These are phyloP conservation scores for Glossosoma conforme DNA, from an alignment of 1,140 invertebrate species.

Conservation along the genomic window DNA sequence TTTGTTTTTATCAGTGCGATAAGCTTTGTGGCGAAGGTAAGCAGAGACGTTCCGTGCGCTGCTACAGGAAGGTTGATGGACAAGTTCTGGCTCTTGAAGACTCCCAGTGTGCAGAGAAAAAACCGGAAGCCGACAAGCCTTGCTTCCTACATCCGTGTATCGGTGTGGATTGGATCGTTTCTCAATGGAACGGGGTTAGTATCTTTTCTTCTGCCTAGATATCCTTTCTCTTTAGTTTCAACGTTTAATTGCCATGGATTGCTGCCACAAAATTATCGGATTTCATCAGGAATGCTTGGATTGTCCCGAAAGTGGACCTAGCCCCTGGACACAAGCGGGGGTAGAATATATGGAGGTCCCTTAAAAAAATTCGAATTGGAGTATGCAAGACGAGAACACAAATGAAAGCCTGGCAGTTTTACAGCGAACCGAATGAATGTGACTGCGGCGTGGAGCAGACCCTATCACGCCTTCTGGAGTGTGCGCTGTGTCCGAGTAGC, in stretches of 20 bases:
- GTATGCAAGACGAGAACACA: no score
- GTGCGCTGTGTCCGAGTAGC: no score
- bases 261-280: slow-evolving; percentile 9
- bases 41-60: slow-evolving; percentile 66
- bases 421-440: no score
- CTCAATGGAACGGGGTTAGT: slow-evolving; percentile 85
- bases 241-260: not conserved
- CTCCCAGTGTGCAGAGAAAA: slow-evolving; percentile 61
- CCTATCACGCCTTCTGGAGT: no score
- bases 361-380: no score
- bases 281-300: slow-evolving; percentile 11
- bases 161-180: slow-evolving; percentile 85
- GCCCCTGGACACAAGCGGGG: no score
- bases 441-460: no score
- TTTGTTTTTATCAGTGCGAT: slow-evolving; percentile 64
- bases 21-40: slow-evolving; percentile 82
- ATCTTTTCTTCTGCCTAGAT: no score
- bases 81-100: slow-evolving; percentile 69
- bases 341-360: slow-evolving; percentile 11
- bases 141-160: slow-evolving; percentile 82
- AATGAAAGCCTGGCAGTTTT: no score
- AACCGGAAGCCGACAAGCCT: slow-evolving; percentile 62
- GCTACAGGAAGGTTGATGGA: slow-evolving; percentile 66
- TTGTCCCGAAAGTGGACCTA: no score
- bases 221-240: no score